These are phyloP conservation scores for Equus quagga DNA, from an alignment of 2,113 vertebrate species.

Conservation along the genomic window DNA sequence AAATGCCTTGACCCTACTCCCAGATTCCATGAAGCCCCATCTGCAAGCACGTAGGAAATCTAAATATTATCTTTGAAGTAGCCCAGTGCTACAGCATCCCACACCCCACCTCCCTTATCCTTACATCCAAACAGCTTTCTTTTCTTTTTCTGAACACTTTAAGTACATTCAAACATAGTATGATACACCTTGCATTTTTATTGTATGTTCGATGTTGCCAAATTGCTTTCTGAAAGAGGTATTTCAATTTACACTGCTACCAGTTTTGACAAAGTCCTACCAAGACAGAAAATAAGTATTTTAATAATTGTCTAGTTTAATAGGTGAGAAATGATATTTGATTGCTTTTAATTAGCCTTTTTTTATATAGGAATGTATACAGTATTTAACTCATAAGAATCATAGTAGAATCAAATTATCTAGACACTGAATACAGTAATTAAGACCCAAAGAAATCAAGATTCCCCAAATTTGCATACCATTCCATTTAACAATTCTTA, in stretches of 20 bases:
- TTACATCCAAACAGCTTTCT: background rate
- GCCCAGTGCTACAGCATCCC: background rate
- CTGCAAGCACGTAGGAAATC: background rate
- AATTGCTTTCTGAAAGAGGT: conserved; percentile 10
- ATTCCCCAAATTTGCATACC: background rate
- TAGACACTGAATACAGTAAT: background rate
- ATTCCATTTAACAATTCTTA: conserved; percentile 32
- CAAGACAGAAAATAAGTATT: conserved; percentile 1
- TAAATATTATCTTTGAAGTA: conserved; percentile 21
- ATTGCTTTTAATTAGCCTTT: background rate
- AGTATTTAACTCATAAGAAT: background rate
- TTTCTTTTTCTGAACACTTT: conserved; percentile 2
- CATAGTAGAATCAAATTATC: conserved; percentile 15
- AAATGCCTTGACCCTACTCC: background rate
- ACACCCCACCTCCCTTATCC: background rate
- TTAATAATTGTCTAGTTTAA: background rate
- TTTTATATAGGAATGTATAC: background rate
- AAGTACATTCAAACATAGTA: background rate
- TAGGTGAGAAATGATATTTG: background rate
- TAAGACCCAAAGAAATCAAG: conserved; percentile 32
- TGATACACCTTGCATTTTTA: background rate
- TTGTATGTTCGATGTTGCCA: background rate
- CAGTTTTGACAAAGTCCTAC: conserved; percentile 10
- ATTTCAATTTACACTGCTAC: background rate
- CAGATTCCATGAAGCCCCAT: background rate